Base-by-base conservation (phyloP, 1,140 invertebrate species). In the Anadara kagoshimensis region DNA sequence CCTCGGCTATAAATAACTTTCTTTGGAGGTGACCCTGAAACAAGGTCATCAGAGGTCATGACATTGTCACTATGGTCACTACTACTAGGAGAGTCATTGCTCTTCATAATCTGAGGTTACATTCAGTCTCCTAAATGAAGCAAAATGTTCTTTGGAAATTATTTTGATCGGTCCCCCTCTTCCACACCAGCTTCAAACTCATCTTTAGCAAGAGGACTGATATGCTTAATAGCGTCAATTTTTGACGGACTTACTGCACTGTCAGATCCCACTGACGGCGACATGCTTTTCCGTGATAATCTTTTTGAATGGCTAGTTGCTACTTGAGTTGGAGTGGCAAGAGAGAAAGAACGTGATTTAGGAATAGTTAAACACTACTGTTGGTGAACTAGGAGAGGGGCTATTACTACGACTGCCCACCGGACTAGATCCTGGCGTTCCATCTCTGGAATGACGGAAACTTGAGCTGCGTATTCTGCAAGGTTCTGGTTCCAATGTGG, bases 401-500 rank as follows among this genome's bases (percentile, higher is more conserved):
- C 83, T 85, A 77, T 87, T 86, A 74, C 85, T 87, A 59, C 85
- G 84, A 72, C 85, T 87, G 43, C 79, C 83, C 2, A 73, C 73
- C 8, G 86, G 85, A 68, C 85, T 86, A 24, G 83, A 82, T 67
- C 85, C 79, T 54, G 84, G 76, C 18, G 86, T 78, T 56, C 75
- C 78, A 47, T 89, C 89, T 18, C 89, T 79, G 24, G 87, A 83
- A 54, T 89, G 83, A 24, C 90, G 86, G 79, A 92, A 91, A 78
- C 89, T 90, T 29, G 91, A 87, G 73, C 90, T 90, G 26, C 91
- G 80, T 66, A 91, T 87, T 26, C 90, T 84, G 66, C 88, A 88
- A 54, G 85, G 84, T 76, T 91, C 90, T 1, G 90, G 89, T 71
- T 91, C 91, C 24, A 92, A 82, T 8, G 90, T 92, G 14, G 91